Conservation (phyloP, 2,797 vertebrate species). For the Sebastes trivittatus region DNA sequence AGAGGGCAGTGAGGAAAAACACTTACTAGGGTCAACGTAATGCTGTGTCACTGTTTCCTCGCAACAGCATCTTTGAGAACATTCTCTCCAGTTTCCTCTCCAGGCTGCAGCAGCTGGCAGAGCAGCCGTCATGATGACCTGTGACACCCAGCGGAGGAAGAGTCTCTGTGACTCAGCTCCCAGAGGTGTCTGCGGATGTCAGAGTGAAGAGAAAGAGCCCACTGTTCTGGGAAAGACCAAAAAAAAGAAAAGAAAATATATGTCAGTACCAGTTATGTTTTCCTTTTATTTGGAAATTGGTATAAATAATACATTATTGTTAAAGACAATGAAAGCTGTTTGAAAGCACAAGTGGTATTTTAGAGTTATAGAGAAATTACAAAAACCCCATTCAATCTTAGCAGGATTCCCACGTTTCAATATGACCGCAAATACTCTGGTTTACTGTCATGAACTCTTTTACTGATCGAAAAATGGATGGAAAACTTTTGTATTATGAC, state of each 20-base stretch:
- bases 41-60: conserved; percentile 64
- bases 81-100: conserved; percentile 33
- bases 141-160: conserved; percentile 44
- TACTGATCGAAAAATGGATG: not conserved
- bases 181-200: conserved; percentile 51
- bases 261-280: conserved; percentile 17
- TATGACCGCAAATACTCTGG: not conserved
- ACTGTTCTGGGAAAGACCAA: conserved; percentile 56
- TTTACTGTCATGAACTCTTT: conserved; percentile 2
- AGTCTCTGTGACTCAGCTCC: conserved; percentile 69
- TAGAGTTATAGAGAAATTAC: conserved; percentile 10
- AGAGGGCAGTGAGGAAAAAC: conserved; percentile 34
- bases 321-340: conserved; percentile 17
- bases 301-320: not conserved
- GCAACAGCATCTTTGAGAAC: conserved; percentile 42
- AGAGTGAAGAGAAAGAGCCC: conserved; percentile 11
- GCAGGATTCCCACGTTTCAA: not conserved
- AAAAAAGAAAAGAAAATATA: conserved; percentile 4
- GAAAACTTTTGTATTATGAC: not conserved
- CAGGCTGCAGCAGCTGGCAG: conserved; percentile 57
- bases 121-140: conserved; percentile 47
- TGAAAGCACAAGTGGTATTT: not conserved
- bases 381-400: not conserved
- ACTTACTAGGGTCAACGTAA: conserved; percentile 20
- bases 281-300: conserved; percentile 26